Percentiles rank a stretch among this genome's conserved stretches.
Evolutionary conservation across 1,140 invertebrate genomes (phyloP).

Genomic region (Drosophila ambigua): DNA sequence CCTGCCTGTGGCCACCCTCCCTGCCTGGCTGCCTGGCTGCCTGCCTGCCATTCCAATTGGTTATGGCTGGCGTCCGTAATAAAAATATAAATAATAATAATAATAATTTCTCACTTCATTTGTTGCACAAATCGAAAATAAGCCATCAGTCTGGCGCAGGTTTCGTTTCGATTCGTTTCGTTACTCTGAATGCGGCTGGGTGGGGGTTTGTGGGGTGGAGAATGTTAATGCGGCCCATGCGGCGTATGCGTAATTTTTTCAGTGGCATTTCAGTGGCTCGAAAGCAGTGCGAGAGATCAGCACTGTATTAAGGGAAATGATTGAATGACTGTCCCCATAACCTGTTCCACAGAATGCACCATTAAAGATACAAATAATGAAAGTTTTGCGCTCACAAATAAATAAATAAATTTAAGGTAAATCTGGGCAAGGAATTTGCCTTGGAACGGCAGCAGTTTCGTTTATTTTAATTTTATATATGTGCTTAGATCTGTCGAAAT

Average conservation of each 20-base stretch:
- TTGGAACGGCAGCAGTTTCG: too few relatives aligned
- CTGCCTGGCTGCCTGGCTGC: not conserved
- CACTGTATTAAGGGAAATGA: constrained; percentile 35
- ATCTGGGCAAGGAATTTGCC: too few relatives aligned
- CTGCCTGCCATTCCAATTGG: constrained; percentile 24
- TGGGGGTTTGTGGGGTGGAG: not conserved
- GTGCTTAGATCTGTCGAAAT: too few relatives aligned
- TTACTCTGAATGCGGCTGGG: constrained; percentile 46
- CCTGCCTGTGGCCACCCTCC: too few relatives aligned
- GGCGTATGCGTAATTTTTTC: constrained; percentile 59
- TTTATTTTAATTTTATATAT: too few relatives aligned
- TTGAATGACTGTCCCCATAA: constrained; percentile 3
- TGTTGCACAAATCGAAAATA: constrained; percentile 78
- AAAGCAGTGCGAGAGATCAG: not conserved
- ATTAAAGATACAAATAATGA: too few relatives aligned
- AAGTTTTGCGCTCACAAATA: too few relatives aligned
- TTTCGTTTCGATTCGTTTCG: constrained; percentile 16
- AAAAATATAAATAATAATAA: constrained; percentile 74
- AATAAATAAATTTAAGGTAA: too few relatives aligned
- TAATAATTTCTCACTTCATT: constrained; percentile 81
- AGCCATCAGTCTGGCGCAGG: constrained; percentile 23
- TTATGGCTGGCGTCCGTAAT: constrained; percentile 55
- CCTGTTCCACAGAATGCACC: too few relatives aligned
- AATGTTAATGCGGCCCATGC: constrained; percentile 33
- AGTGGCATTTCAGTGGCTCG: too few relatives aligned